A percentile compares a stretch with the other conserved stretches of the same genome.
These are phyloP conservation scores for Pica pica DNA, from an alignment of 2,113 vertebrate genomes.

Conservation along the genomic window DNA sequence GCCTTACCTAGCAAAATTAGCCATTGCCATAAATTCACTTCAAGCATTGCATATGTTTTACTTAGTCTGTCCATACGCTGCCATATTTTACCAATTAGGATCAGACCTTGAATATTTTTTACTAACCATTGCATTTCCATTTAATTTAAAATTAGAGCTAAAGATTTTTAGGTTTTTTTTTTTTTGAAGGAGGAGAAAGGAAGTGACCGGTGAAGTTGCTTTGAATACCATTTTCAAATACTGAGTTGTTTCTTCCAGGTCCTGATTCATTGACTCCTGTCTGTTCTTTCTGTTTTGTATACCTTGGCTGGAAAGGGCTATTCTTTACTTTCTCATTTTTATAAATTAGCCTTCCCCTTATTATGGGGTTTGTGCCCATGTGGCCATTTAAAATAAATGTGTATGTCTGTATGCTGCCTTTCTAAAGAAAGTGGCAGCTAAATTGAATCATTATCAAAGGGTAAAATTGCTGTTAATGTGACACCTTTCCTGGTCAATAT, in stretches of 20 bases:
- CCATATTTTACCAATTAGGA: background rate
- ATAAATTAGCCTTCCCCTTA: background rate
- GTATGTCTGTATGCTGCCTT: background rate
- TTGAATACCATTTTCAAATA: background rate
- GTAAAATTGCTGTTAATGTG: background rate
- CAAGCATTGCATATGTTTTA: background rate
- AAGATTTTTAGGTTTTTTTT: background rate
- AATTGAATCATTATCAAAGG: background rate
- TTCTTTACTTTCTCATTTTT: background rate
- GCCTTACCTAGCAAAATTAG: background rate
- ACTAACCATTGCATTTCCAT: background rate
- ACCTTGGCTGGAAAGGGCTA: background rate
- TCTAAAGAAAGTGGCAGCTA: background rate
- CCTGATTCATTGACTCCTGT: background rate
- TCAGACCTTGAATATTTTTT: background rate
- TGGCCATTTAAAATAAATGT: fast-evolving
- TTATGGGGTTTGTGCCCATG: background rate
- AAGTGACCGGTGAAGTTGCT: background rate
- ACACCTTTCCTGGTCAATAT: background rate
- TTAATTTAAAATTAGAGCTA: background rate
- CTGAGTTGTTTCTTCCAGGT: background rate
- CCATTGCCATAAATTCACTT: background rate
- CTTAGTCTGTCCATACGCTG: background rate
- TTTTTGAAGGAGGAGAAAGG: background rate
- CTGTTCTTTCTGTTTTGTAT: background rate